These are phyloP conservation scores for Aegotheles bennettii DNA, from an alignment of 2,113 vertebrate genomes.

Conservation along the genomic window DNA sequence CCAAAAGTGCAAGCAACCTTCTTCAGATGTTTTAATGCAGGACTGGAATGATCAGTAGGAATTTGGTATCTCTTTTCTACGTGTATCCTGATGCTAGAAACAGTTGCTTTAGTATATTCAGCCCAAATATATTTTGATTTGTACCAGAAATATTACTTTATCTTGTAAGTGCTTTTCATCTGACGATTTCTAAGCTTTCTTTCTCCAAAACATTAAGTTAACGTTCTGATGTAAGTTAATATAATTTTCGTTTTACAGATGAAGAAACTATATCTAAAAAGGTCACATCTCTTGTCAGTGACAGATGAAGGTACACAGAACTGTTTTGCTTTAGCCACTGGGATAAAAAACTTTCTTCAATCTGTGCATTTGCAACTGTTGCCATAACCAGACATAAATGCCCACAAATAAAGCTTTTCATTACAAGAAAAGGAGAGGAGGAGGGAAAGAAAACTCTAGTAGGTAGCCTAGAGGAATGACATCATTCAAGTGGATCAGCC, in stretches of 20 bases:
- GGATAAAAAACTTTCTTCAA: neutral
- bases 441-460: neutral
- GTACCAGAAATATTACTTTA: neutral
- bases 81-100: neutral
- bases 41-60: neutral
- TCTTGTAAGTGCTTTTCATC: neutral
- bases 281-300: neutral
- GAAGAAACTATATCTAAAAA: conserved; percentile 1
- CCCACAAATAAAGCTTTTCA: neutral
- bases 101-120: neutral
- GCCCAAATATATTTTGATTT: neutral
- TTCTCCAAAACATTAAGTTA: neutral
- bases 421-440: neutral
- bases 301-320: neutral
- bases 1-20: neutral
- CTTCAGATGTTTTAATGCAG: neutral
- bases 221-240: conserved; percentile 10
- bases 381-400: neutral
- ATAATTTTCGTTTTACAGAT: neutral
- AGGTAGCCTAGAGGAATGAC: neutral
- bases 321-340: neutral
- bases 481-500: neutral
- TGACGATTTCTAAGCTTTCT: neutral
- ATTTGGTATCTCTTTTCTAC: neutral
- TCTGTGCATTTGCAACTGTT: neutral